Conservation (phyloP, 2,113 vertebrate species). For the Catagonus wagneri region DNA sequence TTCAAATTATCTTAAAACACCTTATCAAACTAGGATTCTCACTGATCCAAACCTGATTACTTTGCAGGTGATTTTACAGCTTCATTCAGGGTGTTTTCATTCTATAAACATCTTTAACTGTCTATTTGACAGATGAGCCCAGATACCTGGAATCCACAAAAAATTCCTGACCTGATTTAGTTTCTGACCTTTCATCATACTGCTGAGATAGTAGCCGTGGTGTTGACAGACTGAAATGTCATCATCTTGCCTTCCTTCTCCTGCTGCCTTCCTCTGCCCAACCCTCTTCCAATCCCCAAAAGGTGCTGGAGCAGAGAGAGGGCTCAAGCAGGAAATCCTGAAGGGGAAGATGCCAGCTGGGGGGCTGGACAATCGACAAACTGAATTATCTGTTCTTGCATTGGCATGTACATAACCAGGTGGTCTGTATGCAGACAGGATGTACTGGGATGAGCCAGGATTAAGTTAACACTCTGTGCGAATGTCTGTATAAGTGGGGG, state of each 20-base stretch:
- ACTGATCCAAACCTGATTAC: not conserved
- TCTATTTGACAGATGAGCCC: not conserved
- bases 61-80: not conserved
- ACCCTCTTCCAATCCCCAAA: not conserved
- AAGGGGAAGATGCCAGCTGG: not conserved
- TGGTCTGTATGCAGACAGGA: not conserved
- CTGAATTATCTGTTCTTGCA: conserved; percentile 15
- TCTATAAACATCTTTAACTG: not conserved
- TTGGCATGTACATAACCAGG: not conserved
- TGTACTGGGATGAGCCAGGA: not conserved
- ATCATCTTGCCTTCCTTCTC: not conserved
- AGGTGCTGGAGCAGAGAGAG: not conserved
- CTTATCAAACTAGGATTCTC: conserved; percentile 2
- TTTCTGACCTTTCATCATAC: not conserved
- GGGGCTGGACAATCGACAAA: not conserved
- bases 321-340: not conserved
- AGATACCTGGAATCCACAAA: conserved; percentile 14
- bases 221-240: not conserved
- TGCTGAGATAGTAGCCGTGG: not conserved
- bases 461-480: not conserved
- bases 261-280: not conserved
- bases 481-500: not conserved
- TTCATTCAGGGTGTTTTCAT: not conserved
- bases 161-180: not conserved
- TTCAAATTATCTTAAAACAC: conserved; percentile 14